phyloP scores from a whole-genome alignment of 1,140 invertebrate genomes.

The Trichonephila clavata region DNA sequence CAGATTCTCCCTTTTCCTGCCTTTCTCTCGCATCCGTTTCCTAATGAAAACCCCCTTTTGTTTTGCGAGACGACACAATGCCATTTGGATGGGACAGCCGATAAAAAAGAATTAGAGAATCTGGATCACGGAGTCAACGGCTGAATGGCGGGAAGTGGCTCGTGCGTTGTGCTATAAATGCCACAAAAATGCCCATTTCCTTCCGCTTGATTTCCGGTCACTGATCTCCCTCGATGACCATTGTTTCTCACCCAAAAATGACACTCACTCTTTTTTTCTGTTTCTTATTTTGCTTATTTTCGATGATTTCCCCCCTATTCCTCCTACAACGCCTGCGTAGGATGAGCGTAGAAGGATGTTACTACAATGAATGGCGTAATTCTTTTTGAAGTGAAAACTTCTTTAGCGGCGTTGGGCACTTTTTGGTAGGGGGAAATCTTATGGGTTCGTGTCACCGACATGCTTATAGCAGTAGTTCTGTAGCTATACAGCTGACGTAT shows the following conservation, averaged over 20 bases:
- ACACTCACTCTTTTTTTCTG: not conserved
- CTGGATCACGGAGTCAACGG: constrained; percentile 58
- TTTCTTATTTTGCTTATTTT: not conserved
- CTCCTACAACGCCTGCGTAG: no score
- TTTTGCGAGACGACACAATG: constrained; percentile 52
- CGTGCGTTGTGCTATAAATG: constrained; percentile 49
- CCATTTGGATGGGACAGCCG: not conserved
- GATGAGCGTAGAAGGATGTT: no score
- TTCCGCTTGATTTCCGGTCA: constrained; percentile 64
- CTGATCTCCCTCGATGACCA: constrained; percentile 58
- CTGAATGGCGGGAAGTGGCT: constrained; percentile 71
- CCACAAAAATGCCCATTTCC: constrained; percentile 51
- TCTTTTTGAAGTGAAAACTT: no score
- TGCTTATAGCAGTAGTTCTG: no score
- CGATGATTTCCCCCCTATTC: not conserved
- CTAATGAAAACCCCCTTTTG: constrained; percentile 72
- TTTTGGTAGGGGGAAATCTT: no score
- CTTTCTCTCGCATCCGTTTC: constrained; percentile 60
- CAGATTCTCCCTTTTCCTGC: constrained; percentile 39
- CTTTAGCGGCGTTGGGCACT: no score
- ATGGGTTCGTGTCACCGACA: no score
- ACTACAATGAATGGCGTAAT: no score
- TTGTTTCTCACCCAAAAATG: constrained; percentile 53
- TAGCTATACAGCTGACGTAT: no score
- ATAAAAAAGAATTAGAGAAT: constrained; percentile 48